phyloP scores from a whole-genome alignment of 2,113 vertebrate species.

The Pandion haliaetus region DNA sequence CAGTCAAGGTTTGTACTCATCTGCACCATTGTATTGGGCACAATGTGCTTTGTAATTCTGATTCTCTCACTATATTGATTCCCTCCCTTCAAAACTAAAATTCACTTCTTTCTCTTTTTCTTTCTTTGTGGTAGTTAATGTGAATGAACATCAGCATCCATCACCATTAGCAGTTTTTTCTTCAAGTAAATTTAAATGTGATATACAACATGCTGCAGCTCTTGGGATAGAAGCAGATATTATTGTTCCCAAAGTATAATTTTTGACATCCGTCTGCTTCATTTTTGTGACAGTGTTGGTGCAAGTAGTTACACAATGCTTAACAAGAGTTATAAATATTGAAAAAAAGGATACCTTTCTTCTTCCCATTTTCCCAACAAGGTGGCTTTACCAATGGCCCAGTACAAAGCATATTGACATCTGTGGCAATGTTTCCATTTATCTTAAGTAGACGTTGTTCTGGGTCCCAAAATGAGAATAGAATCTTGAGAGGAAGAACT shows the following conservation, averaged over 20 bases:
- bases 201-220: neutral
- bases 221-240: neutral
- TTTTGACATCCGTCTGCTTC: neutral
- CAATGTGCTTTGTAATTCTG: neutral
- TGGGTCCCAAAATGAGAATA: neutral
- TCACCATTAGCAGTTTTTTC: slow-evolving; percentile 1
- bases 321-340: neutral
- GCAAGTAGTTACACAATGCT: neutral
- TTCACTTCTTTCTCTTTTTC: neutral
- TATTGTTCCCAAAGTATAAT: neutral
- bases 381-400: neutral
- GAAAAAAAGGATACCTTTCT: neutral
- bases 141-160: slow-evolving; percentile 4
- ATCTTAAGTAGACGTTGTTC: neutral
- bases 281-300: neutral
- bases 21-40: neutral
- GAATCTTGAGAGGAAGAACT: neutral
- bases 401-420: neutral
- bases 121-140: slow-evolving; percentile 1
- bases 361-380: neutral
- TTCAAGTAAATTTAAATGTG: slow-evolving; percentile 11
- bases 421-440: neutral
- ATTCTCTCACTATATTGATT: neutral
- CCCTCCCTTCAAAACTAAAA: neutral
- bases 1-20: neutral